A percentile compares a stretch with the other conserved stretches of the same genome.
These are phyloP conservation scores for Pseudococcus longispinus DNA, from an alignment of 2,888 invertebrate genomes.

Conservation along the genomic window DNA sequence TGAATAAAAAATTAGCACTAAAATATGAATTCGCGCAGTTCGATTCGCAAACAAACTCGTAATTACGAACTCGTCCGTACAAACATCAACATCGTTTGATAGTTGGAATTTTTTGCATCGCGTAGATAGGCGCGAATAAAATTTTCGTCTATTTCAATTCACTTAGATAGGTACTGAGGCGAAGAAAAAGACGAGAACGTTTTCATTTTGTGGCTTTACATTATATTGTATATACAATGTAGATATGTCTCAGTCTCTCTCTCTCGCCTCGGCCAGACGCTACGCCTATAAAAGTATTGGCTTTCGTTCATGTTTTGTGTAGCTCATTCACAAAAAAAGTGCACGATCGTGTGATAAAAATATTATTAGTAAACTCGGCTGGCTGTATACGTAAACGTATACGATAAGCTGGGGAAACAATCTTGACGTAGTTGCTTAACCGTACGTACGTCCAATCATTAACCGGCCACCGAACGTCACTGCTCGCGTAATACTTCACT, in stretches of 20 bases:
- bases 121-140: neutral
- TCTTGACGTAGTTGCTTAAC: slow-evolving; percentile 28
- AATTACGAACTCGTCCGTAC: neutral
- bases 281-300: slow-evolving; percentile 21
- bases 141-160: neutral
- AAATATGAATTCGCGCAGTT: neutral
- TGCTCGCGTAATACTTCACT: slow-evolving; percentile 23
- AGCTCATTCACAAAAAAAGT: slow-evolving; percentile 37
- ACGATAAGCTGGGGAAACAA: slow-evolving; percentile 34
- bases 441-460: slow-evolving; percentile 1
- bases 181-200: neutral
- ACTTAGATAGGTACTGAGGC: neutral
- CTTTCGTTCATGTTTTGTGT: slow-evolving; percentile 20
- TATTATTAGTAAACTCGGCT: slow-evolving; percentile 20
- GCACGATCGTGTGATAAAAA: slow-evolving; percentile 18
- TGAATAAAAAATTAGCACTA: slow-evolving; percentile 7
- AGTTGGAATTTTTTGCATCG: neutral
- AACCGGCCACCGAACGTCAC: slow-evolving; percentile 5
- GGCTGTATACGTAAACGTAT: neutral
- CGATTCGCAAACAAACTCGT: neutral
- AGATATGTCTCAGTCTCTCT: neutral
- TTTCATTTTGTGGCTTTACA: neutral
- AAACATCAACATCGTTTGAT: neutral
- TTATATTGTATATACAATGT: neutral
- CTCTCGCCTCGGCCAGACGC: neutral